Evolutionary conservation across 1,140 invertebrate genomes (phyloP), one percentile per base, ranked within the genome.

Genomic region (Ceratina calcarata): DNA sequence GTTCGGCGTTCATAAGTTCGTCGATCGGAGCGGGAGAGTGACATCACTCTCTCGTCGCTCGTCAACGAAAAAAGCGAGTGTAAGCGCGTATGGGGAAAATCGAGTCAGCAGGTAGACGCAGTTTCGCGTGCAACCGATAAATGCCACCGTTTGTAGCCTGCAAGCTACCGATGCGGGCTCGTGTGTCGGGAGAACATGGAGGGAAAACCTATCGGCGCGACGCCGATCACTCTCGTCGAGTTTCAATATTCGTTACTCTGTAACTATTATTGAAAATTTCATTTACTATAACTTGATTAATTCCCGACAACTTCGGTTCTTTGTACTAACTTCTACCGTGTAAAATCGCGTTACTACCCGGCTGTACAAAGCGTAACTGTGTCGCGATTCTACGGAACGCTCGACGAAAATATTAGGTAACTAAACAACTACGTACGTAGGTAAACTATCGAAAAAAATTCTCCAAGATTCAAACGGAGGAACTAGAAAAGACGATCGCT

Each of bases 1-100:
- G 27, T 58, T 62, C 32, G 37, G 27, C 13, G 55, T 37, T 15
- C 27, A 60, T 45, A 53, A 83, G 64, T 37, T 68, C 18, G n/a
- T 4, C 13, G 32, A 55, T 49, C 15, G 37, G 18, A 66, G 15
- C 20, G 49, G 64, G 37, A 57, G 16, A 32, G 27, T 32, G 27
- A 57, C 2, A 57, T 57, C 55, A n/a, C 55, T 57, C 55, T 57
- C 55, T 57, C n/a, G 55, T 57, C 15, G 3, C 53, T 55, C 55
- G 37, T 10, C 7, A 45, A 45, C 37, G 37, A 45, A 45, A 45
- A 45, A 45, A 45, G 37, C 37, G 37, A 10, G 37, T 2, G 37
- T 10, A 45, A 8, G 7, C 37, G 37, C 37, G 37, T 45, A 32
- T 2, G 37, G 10, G 8, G 37, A 10, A 45, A 45, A 45, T 45